Evolutionary conservation across 2,797 vertebrate species (phyloP), one percentile per base, ranked within the genome.

Genomic region (Hippocampus kuda): DNA sequence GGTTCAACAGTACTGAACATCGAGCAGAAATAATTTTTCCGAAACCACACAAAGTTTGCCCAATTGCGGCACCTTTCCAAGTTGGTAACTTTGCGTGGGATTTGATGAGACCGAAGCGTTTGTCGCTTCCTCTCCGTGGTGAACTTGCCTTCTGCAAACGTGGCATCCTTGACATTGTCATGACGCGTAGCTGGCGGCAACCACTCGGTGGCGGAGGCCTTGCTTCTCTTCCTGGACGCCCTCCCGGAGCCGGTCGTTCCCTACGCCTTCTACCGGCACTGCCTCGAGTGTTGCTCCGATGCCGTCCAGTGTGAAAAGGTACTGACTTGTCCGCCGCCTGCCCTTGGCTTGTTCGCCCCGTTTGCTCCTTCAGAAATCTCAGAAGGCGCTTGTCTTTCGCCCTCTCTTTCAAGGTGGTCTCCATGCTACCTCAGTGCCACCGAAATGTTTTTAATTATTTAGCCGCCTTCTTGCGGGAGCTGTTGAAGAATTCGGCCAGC

Each of bases 181-280:
- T 72, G 44, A 77, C 64, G 27, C 68, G 9, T 85, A 99, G 96
- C 92, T 61, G 94, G 94, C 73, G 96, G 92, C 87, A 97, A 94
- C 82, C 95, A 98, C 86, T 99, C 97, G 0, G 92, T 98, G 68
- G 94, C 95, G 0, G 97, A 99, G 84, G 96, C 96, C 1, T 82
- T 99, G 84, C 91, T 99, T 72, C 92, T 98, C 51, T 98, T 99
- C 81, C 84, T 99, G 59, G 97, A 99, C 70, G 94, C 94, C 68
- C 93, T 99, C 49, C 96, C 97, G 0, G 94, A 99, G 78, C 96
- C 97, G 0, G 93, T 99, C 51, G 80, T 99, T 77, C 94, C 94
- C 72, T 94, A 77, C 74, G 79, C 80, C 0, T 78, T 90, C 75
- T 99, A 98, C 87, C 88, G 88, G 73, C 88, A 84, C 83, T 91